These are phyloP conservation scores for Metellina segmentata DNA, from an alignment of 2,888 invertebrate species.

Conservation along the genomic window DNA sequence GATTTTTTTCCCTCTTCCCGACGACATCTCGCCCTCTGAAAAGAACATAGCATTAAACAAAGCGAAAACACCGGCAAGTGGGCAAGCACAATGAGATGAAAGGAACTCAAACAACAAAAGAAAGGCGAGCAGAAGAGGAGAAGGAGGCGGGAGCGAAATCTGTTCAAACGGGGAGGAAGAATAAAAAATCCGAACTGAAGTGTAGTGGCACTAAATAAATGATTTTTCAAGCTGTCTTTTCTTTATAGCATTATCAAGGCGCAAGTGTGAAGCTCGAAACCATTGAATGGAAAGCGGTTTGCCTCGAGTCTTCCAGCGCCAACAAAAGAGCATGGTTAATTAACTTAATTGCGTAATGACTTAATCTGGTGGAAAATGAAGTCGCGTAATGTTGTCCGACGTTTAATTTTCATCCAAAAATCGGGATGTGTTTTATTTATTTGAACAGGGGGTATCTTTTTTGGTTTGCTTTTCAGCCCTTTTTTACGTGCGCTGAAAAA, in stretches of 20 bases:
- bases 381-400: constrained; percentile 61
- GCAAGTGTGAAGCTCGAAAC: constrained; percentile 55
- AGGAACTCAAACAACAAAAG: constrained; percentile 43
- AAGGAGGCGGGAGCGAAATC: constrained; percentile 17
- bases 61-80: constrained; percentile 63
- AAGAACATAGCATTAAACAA: constrained; percentile 55
- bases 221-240: constrained; percentile 69
- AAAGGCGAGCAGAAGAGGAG: constrained; percentile 2
- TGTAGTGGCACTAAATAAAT: constrained; percentile 75
- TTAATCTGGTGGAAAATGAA: constrained; percentile 75
- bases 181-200: constrained; percentile 37
- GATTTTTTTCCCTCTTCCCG: background rate
- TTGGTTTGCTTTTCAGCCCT: background rate
- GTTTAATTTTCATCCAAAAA: constrained; percentile 74
- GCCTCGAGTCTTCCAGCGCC: constrained; percentile 32
- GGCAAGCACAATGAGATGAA: constrained; percentile 26
- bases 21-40: constrained; percentile 41
- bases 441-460: constrained; percentile 46
- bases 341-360: constrained; percentile 76
- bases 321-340: constrained; percentile 73
- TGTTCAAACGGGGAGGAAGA: background rate
- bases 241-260: constrained; percentile 48
- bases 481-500: constrained; percentile 34
- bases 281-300: constrained; percentile 67
- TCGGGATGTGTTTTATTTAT: constrained; percentile 59